Percentiles rank a stretch among this genome's conserved stretches.
Conservation (phyloP, 2,113 vertebrate genomes). For the Apus apus region DNA sequence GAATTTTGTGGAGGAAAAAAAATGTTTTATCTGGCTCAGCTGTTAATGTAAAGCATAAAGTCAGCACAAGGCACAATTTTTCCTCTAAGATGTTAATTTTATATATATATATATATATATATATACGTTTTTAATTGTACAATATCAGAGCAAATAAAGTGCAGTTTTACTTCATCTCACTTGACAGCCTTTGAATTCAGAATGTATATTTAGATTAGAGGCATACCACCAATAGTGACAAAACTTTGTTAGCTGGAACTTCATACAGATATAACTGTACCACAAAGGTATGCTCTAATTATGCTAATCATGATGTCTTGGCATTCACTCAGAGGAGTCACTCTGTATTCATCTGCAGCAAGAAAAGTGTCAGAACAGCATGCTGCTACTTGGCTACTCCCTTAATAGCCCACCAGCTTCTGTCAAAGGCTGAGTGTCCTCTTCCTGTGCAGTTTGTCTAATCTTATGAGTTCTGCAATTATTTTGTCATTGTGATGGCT, state of each 20-base stretch:
- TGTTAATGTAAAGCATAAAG: conserved; percentile 1
- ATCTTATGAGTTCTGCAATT: conserved; percentile 73
- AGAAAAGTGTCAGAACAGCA: conserved; percentile 70
- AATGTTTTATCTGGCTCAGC: conserved; percentile 11
- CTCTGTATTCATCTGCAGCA: conserved; percentile 48
- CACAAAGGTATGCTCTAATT: conserved; percentile 71
- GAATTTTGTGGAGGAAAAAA: background rate
- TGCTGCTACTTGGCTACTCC: conserved; percentile 69
- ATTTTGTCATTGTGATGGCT: conserved; percentile 73
- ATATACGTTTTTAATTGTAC: background rate
- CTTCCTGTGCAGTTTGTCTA: conserved; percentile 67
- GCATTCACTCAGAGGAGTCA: conserved; percentile 61
- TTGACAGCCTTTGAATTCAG: conserved; percentile 8
- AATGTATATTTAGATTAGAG: conserved; percentile 23
- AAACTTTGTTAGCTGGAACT: conserved; percentile 40
- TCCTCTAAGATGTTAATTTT: background rate
- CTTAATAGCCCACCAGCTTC: conserved; percentile 72
- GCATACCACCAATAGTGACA: conserved; percentile 30
- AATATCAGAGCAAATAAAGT: background rate
- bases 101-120: too few relatives aligned
- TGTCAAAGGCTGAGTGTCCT: conserved; percentile 70
- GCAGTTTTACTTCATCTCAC: background rate
- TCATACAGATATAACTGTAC: conserved; percentile 46
- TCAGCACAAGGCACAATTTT: background rate
- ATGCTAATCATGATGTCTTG: conserved; percentile 62